These are phyloP conservation scores for Macquaria ambigua DNA, from an alignment of 2,113 vertebrate genomes.

Conservation along the genomic window DNA sequence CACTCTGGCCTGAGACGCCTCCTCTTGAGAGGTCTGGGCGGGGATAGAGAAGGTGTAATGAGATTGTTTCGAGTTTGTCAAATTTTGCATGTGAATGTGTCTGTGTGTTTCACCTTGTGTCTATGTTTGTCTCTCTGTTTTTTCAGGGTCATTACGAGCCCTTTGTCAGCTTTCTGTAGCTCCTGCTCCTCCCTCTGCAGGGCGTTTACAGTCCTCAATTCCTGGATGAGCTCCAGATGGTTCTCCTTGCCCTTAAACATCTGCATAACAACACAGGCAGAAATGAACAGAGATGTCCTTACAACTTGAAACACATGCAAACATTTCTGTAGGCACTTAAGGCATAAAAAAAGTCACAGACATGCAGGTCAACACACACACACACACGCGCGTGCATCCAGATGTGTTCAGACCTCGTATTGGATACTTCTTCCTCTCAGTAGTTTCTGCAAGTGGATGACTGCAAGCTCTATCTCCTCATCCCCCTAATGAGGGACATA, in stretches of 20 bases:
- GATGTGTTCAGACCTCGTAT: constrained; percentile 84
- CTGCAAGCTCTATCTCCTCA: constrained; percentile 90
- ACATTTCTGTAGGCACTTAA: not conserved
- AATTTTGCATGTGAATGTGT: not conserved
- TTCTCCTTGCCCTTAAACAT: constrained; percentile 92
- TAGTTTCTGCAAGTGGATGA: constrained; percentile 90
- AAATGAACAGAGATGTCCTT: not conserved
- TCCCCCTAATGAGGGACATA: constrained; percentile 83
- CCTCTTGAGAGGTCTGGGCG: constrained; percentile 80
- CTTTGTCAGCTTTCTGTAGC: constrained; percentile 84
- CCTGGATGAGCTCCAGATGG: constrained; percentile 88
- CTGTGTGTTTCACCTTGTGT: constrained; percentile 81
- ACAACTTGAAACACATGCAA: constrained; percentile 16
- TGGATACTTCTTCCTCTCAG: constrained; percentile 91
- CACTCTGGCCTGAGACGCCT: constrained; percentile 80
- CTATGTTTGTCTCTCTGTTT: constrained; percentile 80
- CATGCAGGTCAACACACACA: not conserved
- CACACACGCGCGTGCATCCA: not conserved
- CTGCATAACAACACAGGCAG: constrained; percentile 73
- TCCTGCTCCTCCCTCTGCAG: constrained; percentile 87
- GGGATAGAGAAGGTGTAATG: not conserved
- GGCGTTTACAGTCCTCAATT: constrained; percentile 87
- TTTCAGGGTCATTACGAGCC: constrained; percentile 83
- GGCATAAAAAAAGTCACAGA: not conserved
- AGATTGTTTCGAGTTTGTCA: not conserved